Conservation (phyloP, 2,888 invertebrate species). For the Eulithis testata region DNA sequence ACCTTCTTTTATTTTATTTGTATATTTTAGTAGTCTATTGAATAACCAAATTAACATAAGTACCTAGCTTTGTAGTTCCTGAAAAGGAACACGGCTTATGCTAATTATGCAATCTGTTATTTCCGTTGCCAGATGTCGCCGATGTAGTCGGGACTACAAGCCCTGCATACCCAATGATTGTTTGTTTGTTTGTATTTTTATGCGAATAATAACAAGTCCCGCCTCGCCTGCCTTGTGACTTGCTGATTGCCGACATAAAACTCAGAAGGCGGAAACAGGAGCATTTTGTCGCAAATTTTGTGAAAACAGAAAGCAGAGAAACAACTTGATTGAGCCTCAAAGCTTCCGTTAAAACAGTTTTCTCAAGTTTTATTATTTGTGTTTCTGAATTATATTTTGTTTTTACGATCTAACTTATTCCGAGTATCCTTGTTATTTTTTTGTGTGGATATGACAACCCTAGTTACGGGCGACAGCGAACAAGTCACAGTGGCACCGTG, state of each 20-base stretch:
- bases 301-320: slow-evolving; percentile 18
- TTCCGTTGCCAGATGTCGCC: slow-evolving; percentile 26
- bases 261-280: slow-evolving; percentile 29
- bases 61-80: no score
- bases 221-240: slow-evolving; percentile 17
- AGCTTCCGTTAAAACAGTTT: slow-evolving; percentile 31
- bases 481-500: slow-evolving; percentile 33
- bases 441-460: slow-evolving; percentile 31
- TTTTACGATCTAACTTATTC: slow-evolving; percentile 30
- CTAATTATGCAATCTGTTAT: slow-evolving; percentile 49
- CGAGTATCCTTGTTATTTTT: slow-evolving; percentile 19
- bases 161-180: slow-evolving; percentile 32
- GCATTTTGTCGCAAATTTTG: slow-evolving; percentile 25
- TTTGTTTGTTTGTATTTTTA: slow-evolving; percentile 30
- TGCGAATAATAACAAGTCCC: slow-evolving; percentile 22
- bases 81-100: slow-evolving; percentile 38
- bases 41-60: no score
- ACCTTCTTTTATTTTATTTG: neutral
- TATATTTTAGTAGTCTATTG: neutral
- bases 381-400: slow-evolving; percentile 15
- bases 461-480: slow-evolving; percentile 29
- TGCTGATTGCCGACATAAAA: slow-evolving; percentile 32
- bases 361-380: slow-evolving; percentile 20
- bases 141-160: slow-evolving; percentile 27
- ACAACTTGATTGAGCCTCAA: slow-evolving; percentile 28